Base-by-base conservation (phyloP, 2,797 vertebrate genomes). In the Buceros bicornis region DNA sequence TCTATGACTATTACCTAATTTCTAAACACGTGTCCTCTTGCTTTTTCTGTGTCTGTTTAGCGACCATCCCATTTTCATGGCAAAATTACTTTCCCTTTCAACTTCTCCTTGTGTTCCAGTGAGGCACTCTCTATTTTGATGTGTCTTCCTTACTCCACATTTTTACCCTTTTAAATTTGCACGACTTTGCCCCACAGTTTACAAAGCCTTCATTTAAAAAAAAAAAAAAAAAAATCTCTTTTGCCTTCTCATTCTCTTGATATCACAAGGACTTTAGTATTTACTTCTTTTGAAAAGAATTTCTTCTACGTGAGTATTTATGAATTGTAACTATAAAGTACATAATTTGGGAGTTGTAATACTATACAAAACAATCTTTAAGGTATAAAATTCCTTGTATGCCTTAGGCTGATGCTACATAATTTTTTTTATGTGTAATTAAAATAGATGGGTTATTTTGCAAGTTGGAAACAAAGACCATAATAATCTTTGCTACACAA, bases 281-380 rank as follows among this genome's bases (percentile, higher is more conserved):
- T 51, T n/a, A 13, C 6, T 58, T 83, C 16, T 64, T 33, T 45
- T 42, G 12, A 80, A 16, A 26, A 31, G 26, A 19, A 29, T 73
- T 80, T 83, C 21, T 85, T 26, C 61, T 89, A 2, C 24, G 6
- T 70, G 21, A 24, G 58, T 72, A 13, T 51, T 79, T 80, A 31
- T 53, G 25, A 81, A 50, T 31, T 4, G 2, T 48, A 31, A 66
- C 73, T 50, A 29, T 62, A 74, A 76, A 61, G 15, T 20, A 14
- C 2, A 1, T 31, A 10, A 2, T n/a, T 71, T 86, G 2, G 31
- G 0, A 1, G 26, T 48, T 67, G 66, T n/a, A 74, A 50, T 67
- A 12, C 5, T 54, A 9, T 53, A 25, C 18, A 66, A 61, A 85
- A 54, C 25, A 7, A 35, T 33, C 16, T 67, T 56, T 82, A 89